A percentile compares a stretch with the other conserved stretches of the same genome.
Conservation (phyloP, 2,888 invertebrate genomes). For the Xylota sylvarum region DNA sequence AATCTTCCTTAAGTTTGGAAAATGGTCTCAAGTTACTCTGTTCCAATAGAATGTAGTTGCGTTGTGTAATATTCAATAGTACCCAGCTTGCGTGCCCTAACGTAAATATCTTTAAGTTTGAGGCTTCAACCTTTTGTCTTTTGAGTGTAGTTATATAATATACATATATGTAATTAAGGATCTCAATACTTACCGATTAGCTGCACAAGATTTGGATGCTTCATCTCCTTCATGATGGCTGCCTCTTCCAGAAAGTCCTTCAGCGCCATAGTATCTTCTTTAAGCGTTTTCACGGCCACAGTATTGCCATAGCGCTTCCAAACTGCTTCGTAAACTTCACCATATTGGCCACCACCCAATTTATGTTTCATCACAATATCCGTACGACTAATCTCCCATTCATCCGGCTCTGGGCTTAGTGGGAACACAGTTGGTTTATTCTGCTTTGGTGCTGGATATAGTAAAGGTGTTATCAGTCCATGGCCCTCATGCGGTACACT, state of each 20-base stretch:
- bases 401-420: slow-evolving; percentile 95
- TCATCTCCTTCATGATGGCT: slow-evolving; percentile 99
- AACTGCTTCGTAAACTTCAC: slow-evolving; percentile 98
- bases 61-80: no score
- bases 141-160: no score
- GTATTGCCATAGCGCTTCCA: slow-evolving; percentile 98
- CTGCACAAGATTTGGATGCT: slow-evolving; percentile 99
- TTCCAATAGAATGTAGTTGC: no score
- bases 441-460: slow-evolving; percentile 99
- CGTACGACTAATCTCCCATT: slow-evolving; percentile 99
- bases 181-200: slow-evolving; percentile 87
- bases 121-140: no score
- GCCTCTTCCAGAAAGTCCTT: slow-evolving; percentile 99
- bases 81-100: no score
- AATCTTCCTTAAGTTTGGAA: no score
- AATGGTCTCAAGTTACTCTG: no score
- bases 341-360: slow-evolving; percentile 97
- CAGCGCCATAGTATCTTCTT: slow-evolving; percentile 99
- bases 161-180: neutral
- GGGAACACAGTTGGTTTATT: slow-evolving; percentile 98
- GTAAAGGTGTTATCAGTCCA: slow-evolving; percentile 97
- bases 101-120: no score
- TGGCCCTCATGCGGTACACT: slow-evolving; percentile 94
- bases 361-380: slow-evolving; percentile 99
- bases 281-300: slow-evolving; percentile 99